Evolutionary conservation across 2,797 vertebrate genomes (phyloP), one percentile per base, ranked within the genome.

Genomic region (Hipposideros larvatus): DNA sequence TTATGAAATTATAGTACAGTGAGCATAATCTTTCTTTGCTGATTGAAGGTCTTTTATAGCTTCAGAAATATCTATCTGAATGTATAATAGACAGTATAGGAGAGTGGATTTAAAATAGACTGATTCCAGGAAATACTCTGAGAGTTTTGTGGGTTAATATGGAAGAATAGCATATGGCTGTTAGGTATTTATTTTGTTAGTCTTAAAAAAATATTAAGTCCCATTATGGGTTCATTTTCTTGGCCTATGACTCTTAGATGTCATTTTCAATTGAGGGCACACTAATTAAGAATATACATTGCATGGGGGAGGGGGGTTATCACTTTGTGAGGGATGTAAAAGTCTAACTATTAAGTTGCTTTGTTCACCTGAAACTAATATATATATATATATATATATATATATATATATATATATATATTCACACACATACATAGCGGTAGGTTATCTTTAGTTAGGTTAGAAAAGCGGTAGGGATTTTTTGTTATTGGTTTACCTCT

Each of bases 91-190:
- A 51, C 48, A 51, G 48, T 51, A 14, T 51, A 34, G 48, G 34
- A 66, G 21, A 13, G 15, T 75, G 48, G 59, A 74, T 84, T 75
- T 92, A 85, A 92, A 85, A 46, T 75, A 92, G 34, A 85, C 18
- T 75, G 37, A 85, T 34, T 9, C 21, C 28, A 43, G 51, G 18
- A 57, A 78, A 86, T 37, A 92, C 51, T 59, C 48, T 59, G 41
- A 2, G 57, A 78, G 24, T 66, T 91, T 65, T 74, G 37, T 70
- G 71, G 55, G 21, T 84, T 73, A 71, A 65, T 41, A 5, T 68
- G 24, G 31, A 73, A 91, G 26, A 68, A 57, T 77, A 43, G 37
- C 31, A 68, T 77, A 55, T 46, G 11, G 34, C 46, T 84, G 6
- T 74, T 37, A 91, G 34, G 10, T 65, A 34, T 82, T 61, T 83